Evolutionary conservation across 1,140 invertebrate genomes (phyloP).

Genomic region (Cydia amplana): DNA sequence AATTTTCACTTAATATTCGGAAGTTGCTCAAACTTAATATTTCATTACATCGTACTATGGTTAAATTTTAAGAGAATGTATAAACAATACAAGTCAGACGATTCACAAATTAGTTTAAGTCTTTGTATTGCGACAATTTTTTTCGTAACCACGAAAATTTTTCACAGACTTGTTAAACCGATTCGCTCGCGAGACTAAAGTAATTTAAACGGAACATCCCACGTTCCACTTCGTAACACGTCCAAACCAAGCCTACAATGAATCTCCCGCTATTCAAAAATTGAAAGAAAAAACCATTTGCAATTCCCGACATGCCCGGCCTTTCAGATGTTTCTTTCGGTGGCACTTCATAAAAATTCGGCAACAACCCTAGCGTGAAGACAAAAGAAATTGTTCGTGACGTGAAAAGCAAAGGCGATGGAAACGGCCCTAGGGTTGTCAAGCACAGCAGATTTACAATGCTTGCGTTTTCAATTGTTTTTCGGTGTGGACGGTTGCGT

Average conservation of each 20-base stretch:
- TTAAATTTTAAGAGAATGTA: too few relatives aligned
- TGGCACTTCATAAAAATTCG: constrained; percentile 33
- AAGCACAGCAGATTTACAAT: constrained; percentile 9
- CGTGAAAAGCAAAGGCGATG: constrained; percentile 23
- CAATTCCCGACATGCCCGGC: constrained; percentile 22
- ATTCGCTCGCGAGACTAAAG: background rate
- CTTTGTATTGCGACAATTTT: background rate
- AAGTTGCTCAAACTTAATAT: too few relatives aligned
- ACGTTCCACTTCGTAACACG: background rate
- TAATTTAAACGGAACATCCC: constrained; percentile 4
- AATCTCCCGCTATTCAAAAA: constrained; percentile 13
- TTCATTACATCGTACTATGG: too few relatives aligned
- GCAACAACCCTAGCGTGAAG: constrained; percentile 15
- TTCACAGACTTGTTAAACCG: background rate
- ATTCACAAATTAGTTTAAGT: background rate
- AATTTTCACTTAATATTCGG: too few relatives aligned
- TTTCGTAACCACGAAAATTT: background rate
- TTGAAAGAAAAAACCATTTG: constrained; percentile 10
- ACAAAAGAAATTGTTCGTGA: constrained; percentile 31
- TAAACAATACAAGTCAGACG: too few relatives aligned
- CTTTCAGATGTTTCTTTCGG: constrained; percentile 31
- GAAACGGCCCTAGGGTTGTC: constrained; percentile 13
- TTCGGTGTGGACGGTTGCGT: constrained; percentile 11
- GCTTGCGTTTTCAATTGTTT: constrained; percentile 16
- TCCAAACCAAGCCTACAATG: constrained; percentile 18